Conservation (phyloP, 2,797 vertebrate species). For the Hybognathus amarus region DNA sequence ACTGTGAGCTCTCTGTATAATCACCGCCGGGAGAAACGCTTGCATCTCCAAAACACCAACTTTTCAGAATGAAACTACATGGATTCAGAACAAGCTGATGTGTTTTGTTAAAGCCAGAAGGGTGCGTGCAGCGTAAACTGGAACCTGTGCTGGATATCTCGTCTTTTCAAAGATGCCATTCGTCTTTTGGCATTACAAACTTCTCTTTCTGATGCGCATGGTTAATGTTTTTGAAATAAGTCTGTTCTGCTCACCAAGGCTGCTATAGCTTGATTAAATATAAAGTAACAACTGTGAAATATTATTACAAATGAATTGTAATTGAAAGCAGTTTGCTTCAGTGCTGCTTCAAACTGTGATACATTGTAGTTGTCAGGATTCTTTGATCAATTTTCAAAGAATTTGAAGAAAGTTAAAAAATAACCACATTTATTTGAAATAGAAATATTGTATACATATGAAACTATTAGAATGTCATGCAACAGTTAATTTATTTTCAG, state of each 20-base stretch:
- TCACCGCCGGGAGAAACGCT: slow-evolving; percentile 4
- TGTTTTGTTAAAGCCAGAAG: slow-evolving; percentile 2
- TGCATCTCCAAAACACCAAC: slow-evolving; percentile 1
- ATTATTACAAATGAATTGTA: not conserved
- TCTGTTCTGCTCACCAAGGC: not conserved
- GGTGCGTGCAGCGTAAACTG: not conserved
- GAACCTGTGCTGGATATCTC: not conserved
- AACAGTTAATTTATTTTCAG: too few relatives aligned
- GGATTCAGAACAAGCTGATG: not conserved
- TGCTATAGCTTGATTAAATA: not conserved
- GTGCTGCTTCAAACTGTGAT: too few relatives aligned
- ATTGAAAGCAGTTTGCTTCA: too few relatives aligned
- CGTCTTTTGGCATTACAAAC: not conserved
- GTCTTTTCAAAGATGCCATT: not conserved
- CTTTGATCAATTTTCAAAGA: too few relatives aligned
- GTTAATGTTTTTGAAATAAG: not conserved
- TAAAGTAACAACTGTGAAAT: not conserved
- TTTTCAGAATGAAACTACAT: not conserved
- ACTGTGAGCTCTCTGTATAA: slow-evolving; percentile 13
- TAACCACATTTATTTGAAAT: too few relatives aligned
- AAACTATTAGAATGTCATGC: too few relatives aligned
- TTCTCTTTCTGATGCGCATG: not conserved
- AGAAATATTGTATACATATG: too few relatives aligned
- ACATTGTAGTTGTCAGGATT: too few relatives aligned
- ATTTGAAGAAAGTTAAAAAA: too few relatives aligned